A percentile compares a stretch with the other conserved stretches of the same genome.
Evolutionary conservation across 1,140 invertebrate genomes (phyloP).

Genomic region (Centruroides sculpturatus): DNA sequence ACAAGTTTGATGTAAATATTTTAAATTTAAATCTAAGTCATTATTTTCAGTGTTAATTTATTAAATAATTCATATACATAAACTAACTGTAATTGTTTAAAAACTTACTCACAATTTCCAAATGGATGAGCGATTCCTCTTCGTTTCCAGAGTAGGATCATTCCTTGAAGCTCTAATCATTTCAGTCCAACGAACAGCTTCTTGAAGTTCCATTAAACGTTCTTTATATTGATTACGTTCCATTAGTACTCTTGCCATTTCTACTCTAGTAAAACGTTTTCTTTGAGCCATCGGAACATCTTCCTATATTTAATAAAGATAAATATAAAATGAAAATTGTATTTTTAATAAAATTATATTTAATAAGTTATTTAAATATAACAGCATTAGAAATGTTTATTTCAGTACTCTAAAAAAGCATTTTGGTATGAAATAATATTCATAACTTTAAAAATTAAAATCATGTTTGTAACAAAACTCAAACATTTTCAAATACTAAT

Average conservation of each 20-base stretch:
- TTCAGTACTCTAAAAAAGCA: no score
- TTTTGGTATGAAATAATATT: no score
- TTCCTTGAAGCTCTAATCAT: constrained; percentile 62
- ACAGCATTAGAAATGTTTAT: no score
- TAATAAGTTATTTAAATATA: neutral
- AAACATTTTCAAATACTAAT: no score
- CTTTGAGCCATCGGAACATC: constrained; percentile 92
- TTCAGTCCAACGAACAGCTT: constrained; percentile 95
- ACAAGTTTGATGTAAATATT: no score
- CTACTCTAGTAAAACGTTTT: constrained; percentile 91
- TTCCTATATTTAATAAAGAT: constrained; percentile 37
- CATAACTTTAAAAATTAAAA: no score
- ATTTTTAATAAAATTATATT: neutral
- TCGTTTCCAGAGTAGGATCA: constrained; percentile 37
- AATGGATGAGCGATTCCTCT: constrained; percentile 18
- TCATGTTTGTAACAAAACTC: no score
- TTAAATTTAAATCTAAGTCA: no score
- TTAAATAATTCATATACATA: no score
- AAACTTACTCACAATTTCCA: constrained; percentile 24
- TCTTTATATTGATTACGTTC: constrained; percentile 96
- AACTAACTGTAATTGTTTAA: no score
- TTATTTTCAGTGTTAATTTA: no score
- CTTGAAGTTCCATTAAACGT: constrained; percentile 94
- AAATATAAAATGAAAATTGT: neutral
- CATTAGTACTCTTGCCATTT: constrained; percentile 98